Conservation (phyloP, 1,140 invertebrate genomes). For the Trinorchestia longiramus region DNA sequence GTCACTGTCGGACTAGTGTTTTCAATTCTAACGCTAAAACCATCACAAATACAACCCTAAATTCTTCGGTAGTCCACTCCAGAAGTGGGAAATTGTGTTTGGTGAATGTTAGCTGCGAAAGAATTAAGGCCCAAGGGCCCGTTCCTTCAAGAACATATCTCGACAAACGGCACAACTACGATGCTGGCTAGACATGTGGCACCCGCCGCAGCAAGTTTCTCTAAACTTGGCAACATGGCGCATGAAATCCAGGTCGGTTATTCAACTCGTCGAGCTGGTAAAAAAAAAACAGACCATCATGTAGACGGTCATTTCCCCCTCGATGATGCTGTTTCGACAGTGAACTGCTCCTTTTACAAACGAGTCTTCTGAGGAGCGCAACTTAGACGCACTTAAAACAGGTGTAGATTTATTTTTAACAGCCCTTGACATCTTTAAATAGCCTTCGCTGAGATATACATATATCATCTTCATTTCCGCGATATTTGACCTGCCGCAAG, state of each 20-base stretch:
- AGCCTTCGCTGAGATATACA: neutral
- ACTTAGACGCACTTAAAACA: neutral
- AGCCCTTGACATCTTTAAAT: neutral
- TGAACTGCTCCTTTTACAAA: neutral
- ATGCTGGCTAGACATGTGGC: neutral
- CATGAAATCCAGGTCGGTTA: slow-evolving; percentile 55
- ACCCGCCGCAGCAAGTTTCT: neutral
- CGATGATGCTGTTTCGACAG: neutral
- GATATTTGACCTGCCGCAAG: slow-evolving; percentile 4
- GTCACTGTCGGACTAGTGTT: neutral
- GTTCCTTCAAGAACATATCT: neutral
- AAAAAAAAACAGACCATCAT: neutral
- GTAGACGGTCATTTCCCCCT: slow-evolving; percentile 21
- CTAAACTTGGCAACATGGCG: slow-evolving; percentile 44
- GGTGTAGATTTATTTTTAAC: neutral
- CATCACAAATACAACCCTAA: neutral
- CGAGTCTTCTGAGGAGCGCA: neutral
- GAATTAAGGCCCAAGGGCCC: neutral
- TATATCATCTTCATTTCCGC: neutral
- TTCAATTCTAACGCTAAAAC: slow-evolving; percentile 6
- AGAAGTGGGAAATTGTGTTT: neutral
- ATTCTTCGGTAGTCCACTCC: neutral
- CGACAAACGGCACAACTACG: neutral
- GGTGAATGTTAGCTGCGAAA: neutral
- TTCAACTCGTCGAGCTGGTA: slow-evolving; percentile 17